Evolutionary conservation across 1,140 invertebrate genomes (phyloP).

Genomic region (Neotoxoptera formosana): DNA sequence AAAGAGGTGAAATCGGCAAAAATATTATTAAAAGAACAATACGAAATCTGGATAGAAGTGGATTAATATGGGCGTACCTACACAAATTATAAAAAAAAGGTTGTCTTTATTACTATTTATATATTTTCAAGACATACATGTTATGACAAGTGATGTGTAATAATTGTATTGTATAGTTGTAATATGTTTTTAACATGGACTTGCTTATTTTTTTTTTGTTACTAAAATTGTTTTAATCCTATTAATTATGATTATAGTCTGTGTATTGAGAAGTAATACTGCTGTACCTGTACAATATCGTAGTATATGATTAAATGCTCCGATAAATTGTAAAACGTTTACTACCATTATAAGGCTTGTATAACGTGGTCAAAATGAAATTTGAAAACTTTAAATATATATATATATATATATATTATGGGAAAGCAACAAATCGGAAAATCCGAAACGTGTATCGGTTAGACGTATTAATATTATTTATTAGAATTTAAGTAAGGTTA

Average conservation of each 20-base stretch:
- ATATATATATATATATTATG: not conserved
- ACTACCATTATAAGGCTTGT: not conserved
- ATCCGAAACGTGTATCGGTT: not conserved
- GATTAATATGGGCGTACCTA: not conserved
- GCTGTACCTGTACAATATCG: not conserved
- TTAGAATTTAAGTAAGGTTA: not conserved
- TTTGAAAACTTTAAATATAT: not conserved
- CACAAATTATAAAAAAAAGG: not conserved
- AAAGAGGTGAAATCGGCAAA: no score
- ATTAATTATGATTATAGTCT: not conserved
- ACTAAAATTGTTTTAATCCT: not conserved
- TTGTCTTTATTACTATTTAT: no score
- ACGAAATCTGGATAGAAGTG: not conserved
- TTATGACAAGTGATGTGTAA: not conserved
- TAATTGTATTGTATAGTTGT: not conserved
- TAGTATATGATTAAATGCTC: not conserved
- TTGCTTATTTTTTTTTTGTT: not conserved
- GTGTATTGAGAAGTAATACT: not conserved
- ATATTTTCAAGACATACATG: no score
- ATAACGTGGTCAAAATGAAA: not conserved
- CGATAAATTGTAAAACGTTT: not conserved
- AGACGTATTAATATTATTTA: not conserved
- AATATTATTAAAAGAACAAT: no score
- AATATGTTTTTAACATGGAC: not conserved
- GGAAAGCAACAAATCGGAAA: not conserved